Evolutionary conservation across 2,797 vertebrate species (phyloP).

Genomic region (Antrozous pallidus): DNA sequence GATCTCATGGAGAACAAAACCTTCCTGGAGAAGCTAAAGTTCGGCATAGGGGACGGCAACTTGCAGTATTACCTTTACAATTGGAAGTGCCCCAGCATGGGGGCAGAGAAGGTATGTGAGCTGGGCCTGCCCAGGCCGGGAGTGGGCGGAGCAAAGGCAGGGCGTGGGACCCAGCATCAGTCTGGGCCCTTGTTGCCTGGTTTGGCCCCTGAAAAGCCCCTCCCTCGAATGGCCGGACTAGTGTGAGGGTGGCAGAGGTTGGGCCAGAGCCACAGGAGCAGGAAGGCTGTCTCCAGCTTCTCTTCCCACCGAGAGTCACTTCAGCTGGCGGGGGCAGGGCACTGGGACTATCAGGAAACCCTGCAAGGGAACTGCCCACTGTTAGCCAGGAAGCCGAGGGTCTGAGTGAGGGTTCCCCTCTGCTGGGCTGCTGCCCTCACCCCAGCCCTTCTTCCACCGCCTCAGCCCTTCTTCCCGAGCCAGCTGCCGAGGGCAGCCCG

Average conservation of each 20-base stretch:
- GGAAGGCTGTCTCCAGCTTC: background rate
- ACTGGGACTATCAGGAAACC: background rate
- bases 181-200: background rate
- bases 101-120: conserved; percentile 92
- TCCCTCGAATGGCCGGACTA: background rate
- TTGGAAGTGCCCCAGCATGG: conserved; percentile 99
- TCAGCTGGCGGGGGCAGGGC: background rate
- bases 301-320: background rate
- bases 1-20: conserved; percentile 99
- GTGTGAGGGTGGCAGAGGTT: background rate
- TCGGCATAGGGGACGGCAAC: conserved; percentile 98
- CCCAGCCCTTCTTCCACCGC: background rate
- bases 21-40: conserved; percentile 99
- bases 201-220: background rate
- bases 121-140: background rate
- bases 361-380: accelerated
- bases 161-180: background rate
- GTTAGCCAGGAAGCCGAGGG: background rate
- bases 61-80: conserved; percentile 99
- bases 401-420: background rate
- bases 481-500: background rate
- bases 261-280: background rate
- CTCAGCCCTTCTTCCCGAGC: background rate
- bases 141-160: background rate
- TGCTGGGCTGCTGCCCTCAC: background rate